Evolutionary conservation across 2,888 invertebrate genomes (phyloP).

Genomic region (Agrilus mali): DNA sequence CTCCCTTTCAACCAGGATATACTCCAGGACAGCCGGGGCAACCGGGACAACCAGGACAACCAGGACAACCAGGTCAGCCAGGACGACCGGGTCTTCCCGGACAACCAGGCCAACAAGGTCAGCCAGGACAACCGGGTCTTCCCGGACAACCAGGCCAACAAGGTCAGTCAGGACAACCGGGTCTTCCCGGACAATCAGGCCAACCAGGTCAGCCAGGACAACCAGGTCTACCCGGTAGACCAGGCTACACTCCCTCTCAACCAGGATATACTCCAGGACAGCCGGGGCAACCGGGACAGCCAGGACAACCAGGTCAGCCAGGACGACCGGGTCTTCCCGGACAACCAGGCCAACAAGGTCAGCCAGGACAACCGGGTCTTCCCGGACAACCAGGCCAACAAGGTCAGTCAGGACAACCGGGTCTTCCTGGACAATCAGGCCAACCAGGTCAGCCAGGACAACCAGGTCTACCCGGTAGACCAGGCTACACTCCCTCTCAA

Average conservation of each 20-base stretch:
- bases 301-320: constrained; percentile 2
- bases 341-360: not conserved
- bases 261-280: constrained; percentile 8
- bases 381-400: constrained; percentile 5
- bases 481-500: too few species aligned
- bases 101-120: constrained; percentile 2
- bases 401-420: constrained; percentile 8
- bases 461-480: constrained; percentile 1
- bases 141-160: too few species aligned
- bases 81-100: too few species aligned
- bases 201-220: constrained; percentile 2
- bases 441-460: constrained; percentile 7
- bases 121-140: constrained; percentile 1
- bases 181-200: too few species aligned
- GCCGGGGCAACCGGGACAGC: constrained; percentile 6
- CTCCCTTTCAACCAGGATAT: not conserved
- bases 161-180: too few species aligned
- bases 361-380: not conserved
- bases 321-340: too few species aligned
- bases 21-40: too few species aligned
- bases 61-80: too few species aligned
- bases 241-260: not conserved
- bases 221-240: constrained; percentile 1
- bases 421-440: constrained; percentile 8
- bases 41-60: too few species aligned